Evolutionary conservation across 2,797 vertebrate genomes (phyloP).

Genomic region (Mastacembelus armatus): DNA sequence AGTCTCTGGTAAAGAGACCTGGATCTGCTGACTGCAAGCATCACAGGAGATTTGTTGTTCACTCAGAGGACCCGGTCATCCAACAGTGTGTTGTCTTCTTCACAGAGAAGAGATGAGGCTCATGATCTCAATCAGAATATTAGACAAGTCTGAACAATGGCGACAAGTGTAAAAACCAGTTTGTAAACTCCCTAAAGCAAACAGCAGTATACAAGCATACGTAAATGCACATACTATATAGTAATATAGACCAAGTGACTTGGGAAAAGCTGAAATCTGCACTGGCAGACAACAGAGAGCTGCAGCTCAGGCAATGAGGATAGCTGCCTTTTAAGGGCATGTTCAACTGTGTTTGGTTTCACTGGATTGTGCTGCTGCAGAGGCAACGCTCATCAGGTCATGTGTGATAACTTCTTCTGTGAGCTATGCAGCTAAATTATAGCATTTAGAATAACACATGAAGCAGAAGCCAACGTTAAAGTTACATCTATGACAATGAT

Average conservation of each 20-base stretch:
- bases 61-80: constrained; percentile 2
- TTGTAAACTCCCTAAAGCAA: neutral
- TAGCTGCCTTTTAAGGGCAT: constrained; percentile 85
- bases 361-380: constrained; percentile 65
- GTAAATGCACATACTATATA: neutral
- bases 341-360: constrained; percentile 70
- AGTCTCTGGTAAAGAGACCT: constrained; percentile 68
- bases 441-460: constrained; percentile 16
- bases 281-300: constrained; percentile 62
- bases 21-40: constrained; percentile 62
- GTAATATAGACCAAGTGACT: constrained; percentile 32
- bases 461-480: constrained; percentile 10
- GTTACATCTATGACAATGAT: neutral
- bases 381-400: constrained; percentile 46
- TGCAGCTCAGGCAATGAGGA: constrained; percentile 53
- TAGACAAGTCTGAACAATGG: constrained; percentile 4
- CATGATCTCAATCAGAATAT: constrained; percentile 24
- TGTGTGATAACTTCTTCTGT: constrained; percentile 39
- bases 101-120: constrained; percentile 7
- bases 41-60: constrained; percentile 35
- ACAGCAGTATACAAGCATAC: neutral
- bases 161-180: neutral
- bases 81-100: constrained; percentile 32
- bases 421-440: constrained; percentile 29
- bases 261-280: constrained; percentile 60